phyloP scores from a whole-genome alignment of 2,888 invertebrate genomes.

The Ectobius pallidus region DNA sequence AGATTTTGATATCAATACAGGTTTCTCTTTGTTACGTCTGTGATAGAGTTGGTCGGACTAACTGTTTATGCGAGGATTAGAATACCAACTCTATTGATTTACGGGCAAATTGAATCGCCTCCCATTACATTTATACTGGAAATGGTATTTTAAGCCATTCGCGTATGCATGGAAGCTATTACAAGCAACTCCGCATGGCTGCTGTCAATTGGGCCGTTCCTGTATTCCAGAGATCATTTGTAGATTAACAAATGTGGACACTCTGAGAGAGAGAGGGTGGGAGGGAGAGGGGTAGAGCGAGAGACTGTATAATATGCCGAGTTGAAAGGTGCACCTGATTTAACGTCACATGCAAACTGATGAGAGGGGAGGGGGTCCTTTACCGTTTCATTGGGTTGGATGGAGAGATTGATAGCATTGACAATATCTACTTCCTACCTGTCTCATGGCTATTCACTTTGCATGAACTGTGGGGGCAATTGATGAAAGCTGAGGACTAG shows the following conservation, averaged over 20 bases:
- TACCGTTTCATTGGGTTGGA: background rate
- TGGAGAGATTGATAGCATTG: background rate
- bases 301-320: background rate
- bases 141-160: constrained; percentile 12
- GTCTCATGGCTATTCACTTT: too few relatives aligned
- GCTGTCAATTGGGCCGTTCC: constrained; percentile 7
- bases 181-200: constrained; percentile 4
- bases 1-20: background rate
- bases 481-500: background rate
- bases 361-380: background rate
- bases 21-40: background rate
- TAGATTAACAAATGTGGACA: constrained; percentile 19
- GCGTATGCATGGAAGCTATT: background rate
- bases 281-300: too few relatives aligned
- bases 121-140: background rate
- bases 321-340: constrained; percentile 13
- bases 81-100: background rate
- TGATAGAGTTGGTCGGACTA: background rate
- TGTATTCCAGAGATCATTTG: constrained; percentile 18
- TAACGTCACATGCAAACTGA: constrained; percentile 4
- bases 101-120: constrained; percentile 9
- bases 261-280: background rate
- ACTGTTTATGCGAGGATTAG: background rate
- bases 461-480: background rate
- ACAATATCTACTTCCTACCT: background rate